These are phyloP conservation scores for Ormyrus nitidulus DNA, from an alignment of 2,888 invertebrate species.

Conservation along the genomic window DNA sequence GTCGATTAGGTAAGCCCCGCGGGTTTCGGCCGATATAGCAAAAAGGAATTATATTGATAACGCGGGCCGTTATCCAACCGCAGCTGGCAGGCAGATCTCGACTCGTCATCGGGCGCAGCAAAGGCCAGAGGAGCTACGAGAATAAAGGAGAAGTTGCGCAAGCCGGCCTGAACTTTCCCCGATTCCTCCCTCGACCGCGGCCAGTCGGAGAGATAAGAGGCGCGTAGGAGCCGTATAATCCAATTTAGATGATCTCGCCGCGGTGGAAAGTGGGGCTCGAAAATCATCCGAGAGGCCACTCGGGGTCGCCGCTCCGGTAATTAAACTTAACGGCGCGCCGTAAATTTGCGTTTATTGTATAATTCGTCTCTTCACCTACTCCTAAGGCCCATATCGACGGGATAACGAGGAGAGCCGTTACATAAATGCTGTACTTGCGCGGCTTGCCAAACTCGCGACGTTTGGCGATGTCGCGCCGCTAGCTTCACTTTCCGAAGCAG, in stretches of 20 bases:
- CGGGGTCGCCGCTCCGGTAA: not conserved
- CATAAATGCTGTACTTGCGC: constrained; percentile 16
- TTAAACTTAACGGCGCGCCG: constrained; percentile 29
- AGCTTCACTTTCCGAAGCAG: no score
- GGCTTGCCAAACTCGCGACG: constrained; percentile 1
- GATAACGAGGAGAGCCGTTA: constrained; percentile 24
- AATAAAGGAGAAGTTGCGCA: constrained; percentile 5
- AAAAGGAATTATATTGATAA: not conserved
- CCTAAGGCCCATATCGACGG: not conserved
- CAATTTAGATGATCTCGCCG: constrained; percentile 20
- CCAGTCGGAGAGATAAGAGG: no score
- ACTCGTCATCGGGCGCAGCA: constrained; percentile 1
- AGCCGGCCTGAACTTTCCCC: constrained; percentile 35
- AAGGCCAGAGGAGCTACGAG: not conserved
- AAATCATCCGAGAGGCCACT: not conserved
- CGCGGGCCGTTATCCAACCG: not conserved
- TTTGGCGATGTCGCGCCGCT: not conserved
- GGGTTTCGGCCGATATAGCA: no score
- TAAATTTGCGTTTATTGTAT: constrained; percentile 38
- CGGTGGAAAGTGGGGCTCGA: constrained; percentile 13
- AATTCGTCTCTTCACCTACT: constrained; percentile 26
- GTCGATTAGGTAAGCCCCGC: no score
- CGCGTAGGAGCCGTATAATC: not conserved
- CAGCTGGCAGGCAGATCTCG: not conserved
- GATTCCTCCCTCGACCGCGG: constrained; percentile 24